Base-by-base conservation (phyloP, 1,140 invertebrate genomes). In the Bombus pascuorum region DNA sequence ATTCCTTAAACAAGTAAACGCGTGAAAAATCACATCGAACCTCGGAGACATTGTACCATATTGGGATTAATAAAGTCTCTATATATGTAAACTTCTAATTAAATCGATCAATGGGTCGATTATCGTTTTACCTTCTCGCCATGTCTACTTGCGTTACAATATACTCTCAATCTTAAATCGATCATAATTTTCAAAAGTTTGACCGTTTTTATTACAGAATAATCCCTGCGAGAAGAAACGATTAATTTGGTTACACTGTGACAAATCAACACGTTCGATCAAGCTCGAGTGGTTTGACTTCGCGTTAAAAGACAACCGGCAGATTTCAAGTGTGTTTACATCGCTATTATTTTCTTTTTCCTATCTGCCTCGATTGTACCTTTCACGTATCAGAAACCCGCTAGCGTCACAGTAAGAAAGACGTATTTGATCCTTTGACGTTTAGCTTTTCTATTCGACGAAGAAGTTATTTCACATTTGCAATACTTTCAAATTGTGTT, bases 111-210 rank as follows among this genome's bases (percentile, higher is more conserved):
- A 75, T 28, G 5, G 70, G 18, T 76, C 74, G n/a, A 76, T 76
- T 13, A 57, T 39, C 28, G 10, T 34, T 70, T 70, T 42, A 86
- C 84, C 84, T 86, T 82, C 34, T 86, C 3, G 84, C 84, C 84
- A 86, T 86, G 15, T 44, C 6, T 68, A 37, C 5, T 15, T 44
- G 5, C 6, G 6, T 59, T 18, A 25, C n/a, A 39, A 68, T 10
- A n/a, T 82, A 6, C 10, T 42, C 2, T 10, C 22, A 9, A 25
- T 32, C 10, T 2, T 1, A 42, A 78, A 70, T 44, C 8, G 8
- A 44, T 25, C 74, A 71, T 78, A 42, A 57, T 79, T 59, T 79
- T 47, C 1, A 37, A 12, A 5, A 37, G 22, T 65, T 65, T 32
- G 8, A 22, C 18, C 25, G 42, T 22, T 68, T 47, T 18, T 28